Evolutionary conservation across 2,113 vertebrate species (phyloP), one percentile per base, ranked within the genome.

Genomic region (Elanus axillaris): DNA sequence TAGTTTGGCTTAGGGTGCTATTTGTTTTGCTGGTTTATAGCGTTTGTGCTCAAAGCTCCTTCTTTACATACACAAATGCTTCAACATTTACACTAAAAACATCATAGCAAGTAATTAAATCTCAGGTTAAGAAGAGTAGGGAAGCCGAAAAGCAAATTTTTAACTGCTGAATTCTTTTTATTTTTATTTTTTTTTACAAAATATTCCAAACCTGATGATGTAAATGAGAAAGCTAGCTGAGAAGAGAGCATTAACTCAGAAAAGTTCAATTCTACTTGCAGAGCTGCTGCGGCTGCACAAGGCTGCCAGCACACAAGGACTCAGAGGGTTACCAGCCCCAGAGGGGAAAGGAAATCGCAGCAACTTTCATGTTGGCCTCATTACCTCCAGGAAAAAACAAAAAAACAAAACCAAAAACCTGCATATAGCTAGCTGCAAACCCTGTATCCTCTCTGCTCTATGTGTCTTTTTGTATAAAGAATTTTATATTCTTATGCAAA

Each of bases 391-490:
- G 16, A 52, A 27, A 27, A 16, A 16, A 5, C 18, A 4, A 34
- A 64, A 48, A 4, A 34, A 50, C 13, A 67, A 17, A 32, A 38
- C 21, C 32, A 63, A 13, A 8, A 36, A 6, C 32, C 32, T 72
- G 25, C 16, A 10, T 32, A 31, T 1, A 71, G 10, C 32, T 72
- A 26, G 11, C 17, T 59, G 32, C 18, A 86, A 53, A 72, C 7
- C 19, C 58, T 21, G 8, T 38, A 45, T 20, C 32, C 15, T 55
- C 23, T 20, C 17, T 22, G 12, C 22, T 15, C 21, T 3, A 5
- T 0, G 2, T 12, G 17, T 19, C 5, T 40, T 43, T 78, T 36
- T 27, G 5, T 15, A 16, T 4, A 26, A 68, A 38, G 17, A 25
- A 53, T 26, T 68, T 59, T 4, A 6, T 36, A 14, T 45, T 45